Conservation (phyloP, 2,888 invertebrate genomes). For the Chrysolina oricalcia region DNA sequence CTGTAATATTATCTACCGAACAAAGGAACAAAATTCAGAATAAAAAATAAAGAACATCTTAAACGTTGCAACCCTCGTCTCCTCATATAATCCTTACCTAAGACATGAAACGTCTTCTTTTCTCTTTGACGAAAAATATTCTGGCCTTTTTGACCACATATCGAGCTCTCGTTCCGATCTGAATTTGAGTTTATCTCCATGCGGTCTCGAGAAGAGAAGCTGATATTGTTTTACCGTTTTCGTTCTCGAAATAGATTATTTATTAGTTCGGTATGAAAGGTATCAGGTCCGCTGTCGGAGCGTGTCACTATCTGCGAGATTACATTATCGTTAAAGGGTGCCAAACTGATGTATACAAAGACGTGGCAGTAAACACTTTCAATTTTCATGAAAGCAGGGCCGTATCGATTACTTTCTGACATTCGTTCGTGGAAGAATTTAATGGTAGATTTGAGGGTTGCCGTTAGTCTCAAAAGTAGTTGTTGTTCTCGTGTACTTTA, state of each 20-base stretch:
- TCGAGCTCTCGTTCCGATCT: neutral
- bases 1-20: neutral
- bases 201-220: neutral
- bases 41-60: neutral
- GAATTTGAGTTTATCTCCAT: neutral
- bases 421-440: neutral
- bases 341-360: slow-evolving; percentile 42
- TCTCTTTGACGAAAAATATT: neutral
- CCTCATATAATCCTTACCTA: neutral
- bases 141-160: neutral
- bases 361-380: slow-evolving; percentile 23
- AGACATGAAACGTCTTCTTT: neutral
- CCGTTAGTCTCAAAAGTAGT: too few species aligned
- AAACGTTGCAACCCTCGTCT: neutral
- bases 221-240: neutral
- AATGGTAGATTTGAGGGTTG: neutral
- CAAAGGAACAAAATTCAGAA: neutral
- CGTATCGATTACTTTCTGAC: neutral
- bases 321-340: slow-evolving; percentile 46
- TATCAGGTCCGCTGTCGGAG: slow-evolving; percentile 52
- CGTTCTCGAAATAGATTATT: neutral
- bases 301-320: slow-evolving; percentile 58
- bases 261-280: slow-evolving; percentile 55
- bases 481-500: too few species aligned
- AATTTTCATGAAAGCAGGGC: slow-evolving; percentile 14